Conservation (phyloP, 2,797 vertebrate species). For the Semaprochilodus insignis region DNA sequence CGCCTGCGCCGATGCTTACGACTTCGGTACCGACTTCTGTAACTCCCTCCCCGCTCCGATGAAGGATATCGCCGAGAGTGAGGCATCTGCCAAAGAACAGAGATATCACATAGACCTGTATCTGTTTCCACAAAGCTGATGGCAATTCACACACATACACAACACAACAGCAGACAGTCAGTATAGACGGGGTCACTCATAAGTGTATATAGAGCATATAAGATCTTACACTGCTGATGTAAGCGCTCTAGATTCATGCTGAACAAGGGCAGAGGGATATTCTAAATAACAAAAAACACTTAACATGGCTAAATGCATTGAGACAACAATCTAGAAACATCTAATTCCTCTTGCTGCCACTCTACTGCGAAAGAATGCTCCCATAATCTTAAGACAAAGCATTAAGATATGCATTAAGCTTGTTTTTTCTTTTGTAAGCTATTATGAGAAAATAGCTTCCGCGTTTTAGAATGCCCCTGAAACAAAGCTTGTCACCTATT, state of each 20-base stretch:
- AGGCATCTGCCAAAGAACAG: conserved; percentile 4
- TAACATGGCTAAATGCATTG: neutral
- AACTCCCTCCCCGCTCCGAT: conserved; percentile 2
- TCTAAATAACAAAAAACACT: no score
- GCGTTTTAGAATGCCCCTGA: no score
- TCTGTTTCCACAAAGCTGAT: neutral
- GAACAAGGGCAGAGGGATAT: no score
- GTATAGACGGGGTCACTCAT: neutral
- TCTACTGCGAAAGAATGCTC: no score
- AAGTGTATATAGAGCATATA: neutral
- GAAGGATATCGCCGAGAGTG: conserved; percentile 7
- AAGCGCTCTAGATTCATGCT: neutral
- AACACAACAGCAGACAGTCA: neutral
- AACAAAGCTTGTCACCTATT: no score
- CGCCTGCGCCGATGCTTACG: conserved; percentile 1
- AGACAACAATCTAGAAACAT: neutral
- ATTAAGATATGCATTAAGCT: no score
- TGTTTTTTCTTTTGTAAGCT: no score
- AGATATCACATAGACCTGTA: neutral
- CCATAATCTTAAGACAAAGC: no score
- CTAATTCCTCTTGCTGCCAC: no score
- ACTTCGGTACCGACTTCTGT: neutral
- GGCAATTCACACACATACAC: neutral
- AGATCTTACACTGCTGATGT: neutral
- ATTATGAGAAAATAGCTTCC: no score